phyloP scores from a whole-genome alignment of 2,797 vertebrate species.

The Pseudochaenichthys georgianus region DNA sequence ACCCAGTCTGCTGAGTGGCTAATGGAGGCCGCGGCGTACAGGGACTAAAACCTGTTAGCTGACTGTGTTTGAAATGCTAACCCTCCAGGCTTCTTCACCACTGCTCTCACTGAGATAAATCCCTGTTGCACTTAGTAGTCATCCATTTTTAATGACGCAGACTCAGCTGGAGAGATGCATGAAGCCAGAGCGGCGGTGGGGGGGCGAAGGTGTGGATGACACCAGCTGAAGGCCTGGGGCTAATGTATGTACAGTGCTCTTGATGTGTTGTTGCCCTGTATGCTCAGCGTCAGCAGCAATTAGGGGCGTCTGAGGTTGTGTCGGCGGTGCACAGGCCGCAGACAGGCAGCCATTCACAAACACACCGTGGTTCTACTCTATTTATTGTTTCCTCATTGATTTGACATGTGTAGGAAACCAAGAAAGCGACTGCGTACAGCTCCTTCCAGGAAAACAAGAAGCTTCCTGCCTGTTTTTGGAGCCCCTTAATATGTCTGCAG shows the following conservation, averaged over 20 bases:
- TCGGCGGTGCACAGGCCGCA: slow-evolving; percentile 14
- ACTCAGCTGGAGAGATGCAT: slow-evolving; percentile 80
- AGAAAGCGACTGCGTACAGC: slow-evolving; percentile 18
- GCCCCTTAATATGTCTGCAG: slow-evolving; percentile 60
- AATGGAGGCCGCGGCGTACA: slow-evolving; percentile 70
- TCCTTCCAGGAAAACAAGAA: slow-evolving; percentile 43
- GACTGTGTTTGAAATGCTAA: slow-evolving; percentile 75
- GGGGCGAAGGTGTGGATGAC: slow-evolving; percentile 61
- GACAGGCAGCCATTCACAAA: slow-evolving; percentile 55
- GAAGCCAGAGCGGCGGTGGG: slow-evolving; percentile 39
- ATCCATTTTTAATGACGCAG: slow-evolving; percentile 87
- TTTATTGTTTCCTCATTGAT: slow-evolving; percentile 46
- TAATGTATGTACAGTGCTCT: slow-evolving; percentile 45
- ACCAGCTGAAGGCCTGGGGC: slow-evolving; percentile 51
- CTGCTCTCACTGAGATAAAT: slow-evolving; percentile 82
- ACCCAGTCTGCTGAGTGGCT: slow-evolving; percentile 73
- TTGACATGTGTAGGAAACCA: slow-evolving; percentile 39
- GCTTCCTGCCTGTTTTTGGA: slow-evolving; percentile 56
- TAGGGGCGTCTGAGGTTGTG: slow-evolving; percentile 35
- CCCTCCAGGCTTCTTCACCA: slow-evolving; percentile 75
- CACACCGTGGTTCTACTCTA: slow-evolving; percentile 28
- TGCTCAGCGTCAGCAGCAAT: slow-evolving; percentile 57
- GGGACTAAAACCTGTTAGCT: slow-evolving; percentile 76
- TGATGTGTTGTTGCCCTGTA: slow-evolving; percentile 45
- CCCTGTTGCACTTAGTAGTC: slow-evolving; percentile 87